Evolutionary conservation across 2,113 vertebrate genomes (phyloP).

Genomic region (Ivindomyrus marchei): DNA sequence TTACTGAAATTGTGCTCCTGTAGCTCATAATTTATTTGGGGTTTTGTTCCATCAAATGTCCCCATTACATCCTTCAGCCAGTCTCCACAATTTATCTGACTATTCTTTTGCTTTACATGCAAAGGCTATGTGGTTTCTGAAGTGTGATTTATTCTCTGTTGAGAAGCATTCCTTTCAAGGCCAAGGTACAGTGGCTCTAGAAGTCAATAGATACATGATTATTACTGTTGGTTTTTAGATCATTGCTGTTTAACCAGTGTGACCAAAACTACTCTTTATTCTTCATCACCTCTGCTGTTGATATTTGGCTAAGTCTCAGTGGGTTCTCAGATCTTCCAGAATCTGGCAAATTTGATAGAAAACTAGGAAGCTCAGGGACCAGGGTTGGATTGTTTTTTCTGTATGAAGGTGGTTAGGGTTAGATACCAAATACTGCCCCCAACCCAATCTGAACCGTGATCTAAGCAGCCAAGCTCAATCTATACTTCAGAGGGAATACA

Average conservation of each 20-base stretch:
- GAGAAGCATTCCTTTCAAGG: not conserved
- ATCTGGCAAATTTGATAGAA: not conserved
- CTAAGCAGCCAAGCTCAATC: not conserved
- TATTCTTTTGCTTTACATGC: not conserved
- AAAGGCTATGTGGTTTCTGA: not conserved
- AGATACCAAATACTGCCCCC: not conserved
- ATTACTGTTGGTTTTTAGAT: not conserved
- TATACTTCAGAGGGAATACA: not conserved
- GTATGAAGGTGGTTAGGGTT: not conserved
- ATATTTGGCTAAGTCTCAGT: not conserved
- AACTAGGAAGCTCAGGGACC: not conserved
- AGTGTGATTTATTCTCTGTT: not conserved
- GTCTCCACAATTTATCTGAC: not conserved
- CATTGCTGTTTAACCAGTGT: not conserved
- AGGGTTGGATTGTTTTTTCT: not conserved
- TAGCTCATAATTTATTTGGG: not conserved
- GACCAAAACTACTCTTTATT: not conserved
- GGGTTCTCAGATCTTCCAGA: not conserved
- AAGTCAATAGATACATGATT: not conserved
- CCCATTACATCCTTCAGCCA: too few relatives aligned
- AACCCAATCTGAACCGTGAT: not conserved
- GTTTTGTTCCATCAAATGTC: not conserved
- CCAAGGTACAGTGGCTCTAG: not conserved
- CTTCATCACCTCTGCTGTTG: not conserved
- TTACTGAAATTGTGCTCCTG: not conserved